Evolutionary conservation across 2,113 vertebrate species (phyloP), one percentile per base, ranked within the genome.

Genomic region (Mirza zaza): DNA sequence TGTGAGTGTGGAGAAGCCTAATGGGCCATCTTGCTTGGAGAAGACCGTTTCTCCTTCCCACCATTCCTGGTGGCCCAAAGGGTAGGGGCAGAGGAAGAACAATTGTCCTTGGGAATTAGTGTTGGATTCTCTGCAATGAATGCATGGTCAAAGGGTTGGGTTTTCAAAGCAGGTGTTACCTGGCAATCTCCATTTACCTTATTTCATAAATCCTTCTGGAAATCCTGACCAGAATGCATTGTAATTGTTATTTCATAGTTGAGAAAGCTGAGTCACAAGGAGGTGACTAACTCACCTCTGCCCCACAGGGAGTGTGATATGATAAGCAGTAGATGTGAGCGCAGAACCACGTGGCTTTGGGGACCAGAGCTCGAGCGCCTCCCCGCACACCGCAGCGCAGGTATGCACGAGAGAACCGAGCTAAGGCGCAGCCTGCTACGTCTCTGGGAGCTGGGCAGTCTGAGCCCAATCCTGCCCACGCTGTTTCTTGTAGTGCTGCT

Each of bases 231-330:
- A 76, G 75, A 87, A 82, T 45, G 36, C 21, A 3, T 52, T 73
- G 10, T 17, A 59, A 57, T 80, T 81, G 34, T 90, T 91, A 39
- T 32, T 48, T 77, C 70, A 29, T 29, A 61, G 59, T 80, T 39
- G 59, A 96, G 57, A 83, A 73, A 85, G 61, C 57, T 90, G 76
- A 82, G n/a, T 82, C 71, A 63, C 50, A 18, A 65, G 83, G 71
- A 92, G 45, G 18, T 86, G 82, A 77, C 91, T 85, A n/a, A 29
- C 34, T 90, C 27, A 20, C 25, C 29, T 50, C 36, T 61, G 11
- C 23, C 80, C 57, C 21, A 27, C 32, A 75, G 50, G 10, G 23
- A 90, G 14, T 59, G 73, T 76, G 90, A 25, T 10, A 57, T 76
- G 90, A 25, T 10, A 57, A 50, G 42, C 76, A 86, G 20, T 13